These are phyloP conservation scores for Jordanella pulchra DNA, from an alignment of 2,797 vertebrate species.

Conservation along the genomic window DNA sequence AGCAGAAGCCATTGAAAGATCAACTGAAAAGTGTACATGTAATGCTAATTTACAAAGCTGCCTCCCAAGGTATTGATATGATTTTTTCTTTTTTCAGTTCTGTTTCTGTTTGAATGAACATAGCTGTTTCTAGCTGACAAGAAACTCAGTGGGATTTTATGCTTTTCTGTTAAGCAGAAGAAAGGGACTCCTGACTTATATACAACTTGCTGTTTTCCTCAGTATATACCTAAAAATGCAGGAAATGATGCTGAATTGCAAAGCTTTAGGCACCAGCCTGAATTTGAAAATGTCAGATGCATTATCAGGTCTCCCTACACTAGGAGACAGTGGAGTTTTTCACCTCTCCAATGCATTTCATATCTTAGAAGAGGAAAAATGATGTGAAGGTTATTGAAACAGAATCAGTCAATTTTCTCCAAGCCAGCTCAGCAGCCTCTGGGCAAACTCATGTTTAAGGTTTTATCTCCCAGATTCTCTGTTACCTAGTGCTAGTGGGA, in stretches of 20 bases:
- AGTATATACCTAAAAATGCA: conserved; percentile 42
- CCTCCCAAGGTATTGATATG: conserved; percentile 15
- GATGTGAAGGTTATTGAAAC: conserved; percentile 27
- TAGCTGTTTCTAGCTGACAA: conserved; percentile 24
- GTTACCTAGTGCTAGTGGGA: conserved; percentile 18
- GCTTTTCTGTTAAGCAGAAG: conserved; percentile 24
- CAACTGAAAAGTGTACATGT: conserved; percentile 8
- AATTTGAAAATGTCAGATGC: conserved; percentile 65
- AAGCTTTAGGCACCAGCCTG: conserved; percentile 21
- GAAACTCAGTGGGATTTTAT: conserved; percentile 34
- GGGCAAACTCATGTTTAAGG: conserved; percentile 41
- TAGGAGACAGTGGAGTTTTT: conserved; percentile 5
- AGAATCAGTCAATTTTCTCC: conserved; percentile 21
- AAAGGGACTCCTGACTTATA: conserved; percentile 11
- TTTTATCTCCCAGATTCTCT: conserved; percentile 47
- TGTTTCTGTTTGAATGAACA: conserved; percentile 34
- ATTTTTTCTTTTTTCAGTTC: conserved; percentile 24
- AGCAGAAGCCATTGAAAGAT: conserved; percentile 3
- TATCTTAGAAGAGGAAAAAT: conserved; percentile 11
- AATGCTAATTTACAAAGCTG: background rate
- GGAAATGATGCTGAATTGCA: conserved; percentile 51
- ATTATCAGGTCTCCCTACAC: conserved; percentile 25
- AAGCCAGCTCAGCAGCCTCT: conserved; percentile 20
- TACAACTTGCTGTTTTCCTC: conserved; percentile 3
- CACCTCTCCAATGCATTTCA: conserved; percentile 8